Evolutionary conservation across 2,113 vertebrate genomes (phyloP), one percentile per base, ranked within the genome.

Genomic region (Thamnophis sirtalis): DNA sequence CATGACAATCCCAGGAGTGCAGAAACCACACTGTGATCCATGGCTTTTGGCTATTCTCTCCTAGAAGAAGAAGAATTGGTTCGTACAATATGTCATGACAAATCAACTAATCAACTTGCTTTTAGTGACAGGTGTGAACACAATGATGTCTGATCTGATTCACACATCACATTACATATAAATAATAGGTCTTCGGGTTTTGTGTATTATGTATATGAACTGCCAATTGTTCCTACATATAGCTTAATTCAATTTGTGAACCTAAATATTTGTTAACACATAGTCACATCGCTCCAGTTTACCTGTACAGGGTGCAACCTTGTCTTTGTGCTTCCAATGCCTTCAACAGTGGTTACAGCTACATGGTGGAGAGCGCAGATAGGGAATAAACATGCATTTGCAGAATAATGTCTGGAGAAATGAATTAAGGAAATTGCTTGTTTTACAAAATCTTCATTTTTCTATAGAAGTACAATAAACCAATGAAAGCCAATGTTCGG

Each of bases 1-100:
- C 99, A 99, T 99, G 94, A 99, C 98, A 10, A 99, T 98, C 2
- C 99, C 99, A 0, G 99, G 99, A 0, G 99, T 99, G 89, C 99
- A 99, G 97, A 99, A 99, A 0, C 99, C 99, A 5, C 99, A 99
- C 21, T 99, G 99, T 43, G 99, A 99, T 26, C 99, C 99, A 15
- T 99, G 99, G 93, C 98, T 97, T 96, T 97, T 98, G 43, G 98
- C 98, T 11, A 99, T 98, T 91, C 99, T 97, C 94, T 99, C 99
- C 99, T 99, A 92, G 21, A 55, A 58, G 2, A 55, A 90, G 11
- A 55, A 90, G 11, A 21, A 58, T 28, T n/a, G 55, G 9, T 38
- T 86, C n/a, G 4, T 9, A 84, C 0, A 80, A 86, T 50, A 86
- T 50, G 85, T 49, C 85, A 86, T 28, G 10, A 15, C 54, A 60